Conservation (phyloP, 2,797 vertebrate species). For the Protonibea diacanthus region DNA sequence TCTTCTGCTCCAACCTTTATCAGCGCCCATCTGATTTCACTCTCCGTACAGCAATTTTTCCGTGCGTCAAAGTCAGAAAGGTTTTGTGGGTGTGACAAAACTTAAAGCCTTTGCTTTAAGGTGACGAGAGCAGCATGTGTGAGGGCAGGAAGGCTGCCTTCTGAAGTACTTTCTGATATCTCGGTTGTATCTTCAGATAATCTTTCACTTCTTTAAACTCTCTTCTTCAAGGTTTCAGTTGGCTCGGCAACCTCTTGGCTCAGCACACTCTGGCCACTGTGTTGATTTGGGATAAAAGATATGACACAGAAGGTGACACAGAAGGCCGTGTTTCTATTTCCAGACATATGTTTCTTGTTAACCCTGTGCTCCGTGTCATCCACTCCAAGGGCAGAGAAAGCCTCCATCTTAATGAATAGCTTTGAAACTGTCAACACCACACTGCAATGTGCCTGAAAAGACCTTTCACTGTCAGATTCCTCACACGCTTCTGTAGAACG, state of each 20-base stretch:
- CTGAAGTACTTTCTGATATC: constrained; percentile 39
- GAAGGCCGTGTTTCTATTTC: constrained; percentile 34
- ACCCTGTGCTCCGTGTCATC: constrained; percentile 11
- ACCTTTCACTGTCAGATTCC: constrained; percentile 11
- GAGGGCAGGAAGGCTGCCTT: constrained; percentile 15
- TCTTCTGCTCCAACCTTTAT: constrained; percentile 32
- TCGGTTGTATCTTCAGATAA: constrained; percentile 43
- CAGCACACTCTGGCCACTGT: constrained; percentile 37
- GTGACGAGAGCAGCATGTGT: constrained; percentile 20
- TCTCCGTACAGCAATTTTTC: constrained; percentile 11
- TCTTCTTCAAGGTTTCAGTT: constrained; percentile 34
- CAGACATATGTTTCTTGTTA: constrained; percentile 33
- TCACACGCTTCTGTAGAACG: not conserved
- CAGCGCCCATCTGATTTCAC: constrained; percentile 24
- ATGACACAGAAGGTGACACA: constrained; percentile 34
- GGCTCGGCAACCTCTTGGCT: constrained; percentile 22
- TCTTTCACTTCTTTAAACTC: constrained; percentile 40
- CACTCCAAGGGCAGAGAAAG: constrained; percentile 5
- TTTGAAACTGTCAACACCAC: not conserved
- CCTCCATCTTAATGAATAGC: constrained; percentile 17
- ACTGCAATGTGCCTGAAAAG: not conserved
- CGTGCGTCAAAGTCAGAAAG: constrained; percentile 20
- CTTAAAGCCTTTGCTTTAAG: constrained; percentile 39
- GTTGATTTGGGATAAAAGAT: constrained; percentile 43
- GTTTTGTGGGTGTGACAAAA: constrained; percentile 31